Evolutionary conservation across 2,888 invertebrate genomes (phyloP).

Genomic region (Epistrophe grossulariae): DNA sequence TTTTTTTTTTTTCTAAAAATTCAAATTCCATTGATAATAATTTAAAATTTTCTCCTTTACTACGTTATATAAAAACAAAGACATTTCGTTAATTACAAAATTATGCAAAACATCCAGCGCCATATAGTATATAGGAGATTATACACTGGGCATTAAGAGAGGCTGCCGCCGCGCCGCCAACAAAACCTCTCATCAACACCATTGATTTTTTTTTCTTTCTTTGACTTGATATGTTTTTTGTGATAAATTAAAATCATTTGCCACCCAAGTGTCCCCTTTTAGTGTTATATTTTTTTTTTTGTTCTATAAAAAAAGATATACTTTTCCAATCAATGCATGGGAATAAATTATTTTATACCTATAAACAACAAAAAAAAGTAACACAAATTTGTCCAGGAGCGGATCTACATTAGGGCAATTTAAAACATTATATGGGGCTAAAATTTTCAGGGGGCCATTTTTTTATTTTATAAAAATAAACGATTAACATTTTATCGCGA

Average conservation of each 20-base stretch:
- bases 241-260: conserved; percentile 74
- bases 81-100: conserved; percentile 75
- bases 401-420: background rate
- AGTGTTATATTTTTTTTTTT: conserved; percentile 21
- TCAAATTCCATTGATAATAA: conserved; percentile 69
- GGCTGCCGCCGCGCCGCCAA: conserved; percentile 4
- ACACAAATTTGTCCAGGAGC: background rate
- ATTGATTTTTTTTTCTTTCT: conserved; percentile 19
- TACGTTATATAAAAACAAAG: conserved; percentile 67
- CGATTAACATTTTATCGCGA: no score
- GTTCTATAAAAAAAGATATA: conserved; percentile 30
- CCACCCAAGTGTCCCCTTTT: conserved; percentile 71
- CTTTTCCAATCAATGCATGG: conserved; percentile 70
- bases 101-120: conserved; percentile 67
- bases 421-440: background rate
- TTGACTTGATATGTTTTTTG: conserved; percentile 37
- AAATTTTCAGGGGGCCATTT: background rate
- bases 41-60: conserved; percentile 29
- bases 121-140: conserved; percentile 29
- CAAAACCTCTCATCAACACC: conserved; percentile 25
- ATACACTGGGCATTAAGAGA: conserved; percentile 10
- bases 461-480: background rate
- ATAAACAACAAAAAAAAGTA: background rate
- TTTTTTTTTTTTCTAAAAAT: conserved; percentile 33
- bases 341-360: conserved; percentile 66